Evolutionary conservation across 2,113 vertebrate species (phyloP).

Genomic region (Eira barbara): DNA sequence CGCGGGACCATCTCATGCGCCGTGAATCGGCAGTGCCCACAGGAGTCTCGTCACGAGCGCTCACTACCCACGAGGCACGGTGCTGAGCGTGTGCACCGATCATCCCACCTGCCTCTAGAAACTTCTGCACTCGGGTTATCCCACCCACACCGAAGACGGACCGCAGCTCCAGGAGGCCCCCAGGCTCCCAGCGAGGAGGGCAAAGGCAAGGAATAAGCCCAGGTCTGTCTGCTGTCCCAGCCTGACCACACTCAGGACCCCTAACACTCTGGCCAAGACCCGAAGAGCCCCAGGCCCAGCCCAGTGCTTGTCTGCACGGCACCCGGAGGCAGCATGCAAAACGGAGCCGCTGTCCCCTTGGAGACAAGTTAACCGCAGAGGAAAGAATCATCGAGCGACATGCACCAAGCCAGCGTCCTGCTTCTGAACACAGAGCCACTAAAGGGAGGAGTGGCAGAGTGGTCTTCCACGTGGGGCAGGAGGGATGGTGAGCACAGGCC

Average conservation of each 20-base stretch:
- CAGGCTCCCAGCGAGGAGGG: not conserved
- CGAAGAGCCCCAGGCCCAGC: accelerated
- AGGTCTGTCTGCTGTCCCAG: not conserved
- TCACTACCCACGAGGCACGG: too few relatives aligned
- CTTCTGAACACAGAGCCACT: not conserved
- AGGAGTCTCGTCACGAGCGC: accelerated
- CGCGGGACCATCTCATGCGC: accelerated
- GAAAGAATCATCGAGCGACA: not conserved
- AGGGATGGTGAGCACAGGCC: not conserved
- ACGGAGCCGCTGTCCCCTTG: not conserved
- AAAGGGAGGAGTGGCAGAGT: not conserved
- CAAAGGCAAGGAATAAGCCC: not conserved
- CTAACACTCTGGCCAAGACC: not conserved
- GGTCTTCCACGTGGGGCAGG: not conserved
- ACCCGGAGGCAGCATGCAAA: not conserved
- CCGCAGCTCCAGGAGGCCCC: not conserved
- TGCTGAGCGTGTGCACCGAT: accelerated
- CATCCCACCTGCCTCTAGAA: not conserved
- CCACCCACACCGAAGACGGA: not conserved
- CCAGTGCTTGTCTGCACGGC: too few relatives aligned
- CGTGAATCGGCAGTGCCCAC: accelerated
- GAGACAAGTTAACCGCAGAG: not conserved
- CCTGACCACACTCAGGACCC: not conserved
- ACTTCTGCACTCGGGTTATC: not conserved
- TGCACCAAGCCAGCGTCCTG: not conserved